phyloP scores from a whole-genome alignment of 2,888 invertebrate genomes.

The Apomyelois bistriatella region DNA sequence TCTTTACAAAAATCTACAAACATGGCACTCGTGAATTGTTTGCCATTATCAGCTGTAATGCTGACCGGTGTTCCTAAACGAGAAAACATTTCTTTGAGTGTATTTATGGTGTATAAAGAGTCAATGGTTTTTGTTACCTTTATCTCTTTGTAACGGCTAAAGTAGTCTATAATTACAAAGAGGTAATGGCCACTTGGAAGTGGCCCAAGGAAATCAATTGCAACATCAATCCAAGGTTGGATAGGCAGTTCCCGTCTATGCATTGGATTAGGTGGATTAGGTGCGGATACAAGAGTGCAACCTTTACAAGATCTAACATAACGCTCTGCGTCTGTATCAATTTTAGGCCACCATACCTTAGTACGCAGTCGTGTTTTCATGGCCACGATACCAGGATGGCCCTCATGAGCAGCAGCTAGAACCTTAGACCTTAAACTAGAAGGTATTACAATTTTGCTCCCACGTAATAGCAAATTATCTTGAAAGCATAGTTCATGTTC shows the following conservation, averaged over 20 bases:
- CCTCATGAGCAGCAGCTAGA: constrained; percentile 27
- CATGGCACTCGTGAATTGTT: constrained; percentile 18
- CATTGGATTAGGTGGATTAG: constrained; percentile 14
- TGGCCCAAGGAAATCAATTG: constrained; percentile 21
- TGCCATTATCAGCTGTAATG: constrained; percentile 24
- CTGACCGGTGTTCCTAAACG: constrained; percentile 17
- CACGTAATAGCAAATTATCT: background rate
- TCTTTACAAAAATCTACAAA: constrained; percentile 21
- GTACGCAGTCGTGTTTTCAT: constrained; percentile 20
- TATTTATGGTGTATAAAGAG: constrained; percentile 10
- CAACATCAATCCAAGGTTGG: constrained; percentile 16
- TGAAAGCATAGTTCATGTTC: background rate
- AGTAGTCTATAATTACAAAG: constrained; percentile 13
- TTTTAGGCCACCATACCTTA: constrained; percentile 21
- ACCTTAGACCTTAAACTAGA: background rate
- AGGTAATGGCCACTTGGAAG: constrained; percentile 14
- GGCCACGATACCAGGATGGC: constrained; percentile 29
- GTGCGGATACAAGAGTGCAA: constrained; percentile 18
- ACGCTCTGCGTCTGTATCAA: constrained; percentile 16
- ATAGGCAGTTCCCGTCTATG: constrained; percentile 13
- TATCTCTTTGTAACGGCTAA: constrained; percentile 16
- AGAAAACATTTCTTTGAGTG: constrained; percentile 19
- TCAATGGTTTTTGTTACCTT: constrained; percentile 12
- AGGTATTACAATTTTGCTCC: background rate
- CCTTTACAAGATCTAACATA: constrained; percentile 17